These are phyloP conservation scores for Melikaiella ostensackeni DNA, from an alignment of 2,888 invertebrate species.

Conservation along the genomic window DNA sequence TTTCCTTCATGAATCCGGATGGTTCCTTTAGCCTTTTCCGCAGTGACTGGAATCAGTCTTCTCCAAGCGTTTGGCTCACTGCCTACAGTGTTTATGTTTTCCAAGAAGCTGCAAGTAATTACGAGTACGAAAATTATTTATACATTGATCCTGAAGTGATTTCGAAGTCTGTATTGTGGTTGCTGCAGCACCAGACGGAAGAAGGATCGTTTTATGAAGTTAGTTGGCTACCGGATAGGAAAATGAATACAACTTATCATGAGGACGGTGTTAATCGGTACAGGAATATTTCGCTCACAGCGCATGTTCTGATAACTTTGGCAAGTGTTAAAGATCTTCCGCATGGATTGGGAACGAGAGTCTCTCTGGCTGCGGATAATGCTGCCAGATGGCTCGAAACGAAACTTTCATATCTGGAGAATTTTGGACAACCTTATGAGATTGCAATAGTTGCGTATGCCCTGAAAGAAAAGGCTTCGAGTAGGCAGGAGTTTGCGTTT, in stretches of 20 bases:
- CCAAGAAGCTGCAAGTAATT: slow-evolving; percentile 93
- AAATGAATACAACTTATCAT: slow-evolving; percentile 87
- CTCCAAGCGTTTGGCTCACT: slow-evolving; percentile 94
- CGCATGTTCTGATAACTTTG: slow-evolving; percentile 94
- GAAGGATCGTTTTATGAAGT: slow-evolving; percentile 95
- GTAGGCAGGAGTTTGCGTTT: slow-evolving; percentile 88
- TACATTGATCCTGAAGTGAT: slow-evolving; percentile 95
- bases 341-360: slow-evolving; percentile 85
- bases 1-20: slow-evolving; percentile 93
- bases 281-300: slow-evolving; percentile 93
- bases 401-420: slow-evolving; percentile 86
- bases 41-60: slow-evolving; percentile 95
- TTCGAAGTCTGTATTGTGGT: slow-evolving; percentile 90
- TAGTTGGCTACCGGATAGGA: slow-evolving; percentile 92
- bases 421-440: slow-evolving; percentile 88
- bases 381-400: slow-evolving; percentile 90
- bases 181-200: slow-evolving; percentile 89
- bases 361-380: slow-evolving; percentile 86
- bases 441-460: slow-evolving; percentile 94
- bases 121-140: slow-evolving; percentile 98
- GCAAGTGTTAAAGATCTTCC: slow-evolving; percentile 90
- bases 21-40: slow-evolving; percentile 95
- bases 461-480: slow-evolving; percentile 89
- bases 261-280: slow-evolving; percentile 77
- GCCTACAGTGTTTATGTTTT: slow-evolving; percentile 93